These are phyloP conservation scores for Melanotaenia parkinsoni DNA, from an alignment of 2,797 vertebrate species.

Conservation along the genomic window DNA sequence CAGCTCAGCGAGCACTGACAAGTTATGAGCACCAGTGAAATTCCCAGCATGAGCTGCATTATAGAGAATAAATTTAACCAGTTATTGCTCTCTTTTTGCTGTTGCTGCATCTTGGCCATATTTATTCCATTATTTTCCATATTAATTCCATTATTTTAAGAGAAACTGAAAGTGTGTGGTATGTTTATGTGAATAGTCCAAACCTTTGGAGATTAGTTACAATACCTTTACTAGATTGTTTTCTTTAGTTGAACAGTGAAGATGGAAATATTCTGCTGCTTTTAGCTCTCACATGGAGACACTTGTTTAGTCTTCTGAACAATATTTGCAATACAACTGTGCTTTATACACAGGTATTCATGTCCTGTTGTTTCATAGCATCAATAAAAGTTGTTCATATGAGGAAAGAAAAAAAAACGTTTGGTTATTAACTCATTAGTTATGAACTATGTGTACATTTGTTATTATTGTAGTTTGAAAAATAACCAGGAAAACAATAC, in stretches of 20 bases:
- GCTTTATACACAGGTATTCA: not conserved
- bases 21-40: not conserved
- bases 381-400: not conserved
- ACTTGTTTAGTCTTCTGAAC: not conserved
- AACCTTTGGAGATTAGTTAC: not conserved
- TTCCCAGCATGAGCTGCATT: not conserved
- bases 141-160: not conserved
- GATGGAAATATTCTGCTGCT: not conserved
- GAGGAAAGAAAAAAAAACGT: not conserved
- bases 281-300: not conserved
- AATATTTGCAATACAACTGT: not conserved
- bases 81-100: conserved; percentile 1
- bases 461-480: too few relatives aligned
- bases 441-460: too few relatives aligned
- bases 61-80: not conserved
- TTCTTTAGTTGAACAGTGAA: not conserved
- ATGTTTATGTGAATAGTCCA: not conserved
- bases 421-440: not conserved
- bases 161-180: not conserved
- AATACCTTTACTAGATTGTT: not conserved
- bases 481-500: too few relatives aligned
- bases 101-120: not conserved
- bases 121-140: not conserved
- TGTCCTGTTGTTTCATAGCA: not conserved
- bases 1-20: not conserved